Conservation (phyloP, 2,113 vertebrate genomes). For the rabbit (Oryctolagus cuniculus) region DNA sequence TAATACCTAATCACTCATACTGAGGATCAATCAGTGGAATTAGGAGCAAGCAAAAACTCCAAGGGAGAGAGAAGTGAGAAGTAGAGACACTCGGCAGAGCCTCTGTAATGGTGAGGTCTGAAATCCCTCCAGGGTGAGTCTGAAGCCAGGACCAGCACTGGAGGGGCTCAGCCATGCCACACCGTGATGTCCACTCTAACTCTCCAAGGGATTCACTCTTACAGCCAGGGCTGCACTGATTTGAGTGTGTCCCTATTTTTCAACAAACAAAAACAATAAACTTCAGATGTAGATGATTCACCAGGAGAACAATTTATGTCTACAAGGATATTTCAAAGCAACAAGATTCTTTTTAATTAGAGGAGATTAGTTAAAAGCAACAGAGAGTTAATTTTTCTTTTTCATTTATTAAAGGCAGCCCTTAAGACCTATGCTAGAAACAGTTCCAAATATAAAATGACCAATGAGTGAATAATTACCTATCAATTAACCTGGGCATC, state of each 20-base stretch:
- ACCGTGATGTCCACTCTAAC: not conserved
- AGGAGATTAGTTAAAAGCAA: slow-evolving; percentile 12
- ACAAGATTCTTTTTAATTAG: not conserved
- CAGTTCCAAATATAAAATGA: slow-evolving; percentile 31
- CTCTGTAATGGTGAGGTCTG: too few species aligned
- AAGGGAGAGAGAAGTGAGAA: not conserved
- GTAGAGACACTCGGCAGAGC: not conserved
- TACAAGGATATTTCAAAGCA: not conserved
- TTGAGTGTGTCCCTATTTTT: not conserved
- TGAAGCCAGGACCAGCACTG: not conserved
- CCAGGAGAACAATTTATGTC: not conserved
- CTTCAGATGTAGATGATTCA: not conserved
- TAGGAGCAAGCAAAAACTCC: not conserved
- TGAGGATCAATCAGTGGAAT: not conserved
- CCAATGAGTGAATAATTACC: not conserved
- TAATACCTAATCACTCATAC: not conserved
- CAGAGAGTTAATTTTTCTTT: slow-evolving; percentile 34
- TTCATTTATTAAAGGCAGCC: not conserved
- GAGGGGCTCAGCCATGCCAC: not conserved
- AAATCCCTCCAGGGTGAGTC: not conserved
- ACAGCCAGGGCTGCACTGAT: not conserved
- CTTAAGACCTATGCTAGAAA: slow-evolving; percentile 25
- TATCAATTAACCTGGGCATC: slow-evolving; percentile 19
- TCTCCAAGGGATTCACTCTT: not conserved
- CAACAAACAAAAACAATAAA: not conserved